Conservation (phyloP, 1,140 invertebrate genomes). For the Saxidomus purpurata region DNA sequence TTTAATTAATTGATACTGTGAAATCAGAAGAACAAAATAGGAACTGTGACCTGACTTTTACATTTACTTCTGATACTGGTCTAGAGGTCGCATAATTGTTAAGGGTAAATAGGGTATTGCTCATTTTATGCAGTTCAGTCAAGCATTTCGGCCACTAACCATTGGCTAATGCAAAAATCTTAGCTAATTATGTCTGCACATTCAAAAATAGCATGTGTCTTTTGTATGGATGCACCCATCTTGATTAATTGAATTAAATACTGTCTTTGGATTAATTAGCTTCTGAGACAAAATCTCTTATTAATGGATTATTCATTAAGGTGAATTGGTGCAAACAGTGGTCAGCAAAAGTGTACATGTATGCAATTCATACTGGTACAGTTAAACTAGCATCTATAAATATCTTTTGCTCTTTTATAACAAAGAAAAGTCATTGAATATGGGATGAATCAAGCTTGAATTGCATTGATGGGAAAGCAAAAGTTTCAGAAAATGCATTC, state of each 20-base stretch:
- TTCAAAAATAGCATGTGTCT: conserved; percentile 59
- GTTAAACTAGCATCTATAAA: not conserved
- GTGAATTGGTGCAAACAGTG: not conserved
- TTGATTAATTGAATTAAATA: not conserved
- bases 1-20: too few species aligned
- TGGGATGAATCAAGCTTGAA: not conserved
- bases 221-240: not conserved
- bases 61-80: too few species aligned
- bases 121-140: conserved; percentile 48
- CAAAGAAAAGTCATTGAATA: not conserved
- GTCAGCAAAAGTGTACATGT: conserved; percentile 11
- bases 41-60: too few species aligned
- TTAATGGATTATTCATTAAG: not conserved
- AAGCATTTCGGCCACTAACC: conserved; percentile 59
- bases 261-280: not conserved
- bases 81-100: too few species aligned
- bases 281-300: not conserved
- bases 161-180: conserved; percentile 67
- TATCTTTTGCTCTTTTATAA: not conserved
- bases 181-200: conserved; percentile 59
- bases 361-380: not conserved
- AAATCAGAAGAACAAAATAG: too few species aligned
- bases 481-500: not conserved
- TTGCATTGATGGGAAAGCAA: too few species aligned
- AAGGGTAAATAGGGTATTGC: conserved; percentile 35